These are phyloP conservation scores for Macroteleia sp. DNA, from an alignment of 2,888 invertebrate genomes.

Conservation along the genomic window DNA sequence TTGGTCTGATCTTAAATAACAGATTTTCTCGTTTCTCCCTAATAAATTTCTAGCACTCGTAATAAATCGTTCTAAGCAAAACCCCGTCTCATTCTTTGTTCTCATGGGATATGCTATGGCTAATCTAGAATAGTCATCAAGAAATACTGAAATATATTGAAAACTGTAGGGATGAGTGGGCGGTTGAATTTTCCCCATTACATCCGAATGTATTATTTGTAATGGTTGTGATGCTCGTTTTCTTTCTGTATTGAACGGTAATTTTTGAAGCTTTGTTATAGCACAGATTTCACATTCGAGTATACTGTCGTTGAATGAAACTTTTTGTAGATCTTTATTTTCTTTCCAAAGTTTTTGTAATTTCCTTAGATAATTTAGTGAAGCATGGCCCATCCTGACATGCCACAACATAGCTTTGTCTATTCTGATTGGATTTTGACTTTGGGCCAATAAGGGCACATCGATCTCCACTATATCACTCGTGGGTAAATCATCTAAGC, in stretches of 20 bases:
- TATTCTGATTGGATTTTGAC: too few relatives aligned
- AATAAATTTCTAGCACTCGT: background rate
- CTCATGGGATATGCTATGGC: conserved; percentile 61
- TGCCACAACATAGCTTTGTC: conserved; percentile 10
- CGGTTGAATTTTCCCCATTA: background rate
- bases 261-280: conserved; percentile 64
- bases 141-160: conserved; percentile 16
- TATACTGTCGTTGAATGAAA: background rate
- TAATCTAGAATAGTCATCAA: conserved; percentile 67
- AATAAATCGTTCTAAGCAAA: background rate
- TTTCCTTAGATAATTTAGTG: background rate
- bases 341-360: too few relatives aligned
- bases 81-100: background rate
- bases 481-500: conserved; percentile 10
- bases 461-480: background rate
- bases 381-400: conserved; percentile 10
- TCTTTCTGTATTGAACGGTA: conserved; percentile 56
- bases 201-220: conserved; percentile 37
- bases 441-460: background rate
- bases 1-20: background rate
- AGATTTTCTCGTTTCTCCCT: background rate
- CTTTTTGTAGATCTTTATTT: too few relatives aligned
- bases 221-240: conserved; percentile 55
- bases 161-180: conserved; percentile 51
- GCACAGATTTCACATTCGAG: conserved; percentile 36